Base-by-base conservation (phyloP, 2,888 invertebrate genomes). In the Ophioninae sp. region DNA sequence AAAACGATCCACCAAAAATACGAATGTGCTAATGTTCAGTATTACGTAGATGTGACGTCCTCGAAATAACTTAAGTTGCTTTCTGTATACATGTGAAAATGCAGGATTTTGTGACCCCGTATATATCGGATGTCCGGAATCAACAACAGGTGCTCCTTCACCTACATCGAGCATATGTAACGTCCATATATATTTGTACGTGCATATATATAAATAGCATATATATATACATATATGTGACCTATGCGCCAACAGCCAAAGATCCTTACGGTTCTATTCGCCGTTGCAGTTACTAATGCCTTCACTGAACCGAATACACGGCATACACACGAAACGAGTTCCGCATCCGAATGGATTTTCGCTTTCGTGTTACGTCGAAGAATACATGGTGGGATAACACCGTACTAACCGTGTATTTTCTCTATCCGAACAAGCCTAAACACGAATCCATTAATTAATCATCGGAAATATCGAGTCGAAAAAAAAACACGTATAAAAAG, bases 121-220 rank as follows among this genome's bases (percentile, higher is more conserved):
- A 69, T 80, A 69, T 80, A 56, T 65, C 56, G 73, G 21, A 56
- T 30, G 68, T 62, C 69, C 39, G 57, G 64, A 74, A 74, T 82
- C 78, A 78, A 83, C 83, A 83, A 83, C 83, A 83, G 83, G 83
- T 83, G 83, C 83, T 82, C 78, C 67, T 44, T 70, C 77, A 72
- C 23, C 65, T 72, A 64, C 64, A 70, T 61, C 56, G 39, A 67
- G n/a, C 13, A 67, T 23, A 67, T 23, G 37, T 13, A 65, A 10
- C 8, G 50, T 39, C n/a, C n/a, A n/a, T n/a, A 50, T 65, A 17
- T 21, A n/a, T n/a, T 0, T 64, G n/a, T 50, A 30, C 39, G 39
- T 21, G 56, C 56, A 50, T 23, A 62, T 50, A 68, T 59, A 30
- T 17, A 62, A 10, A 8, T 57, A 17, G 39, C 21, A 17, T 41